These are phyloP conservation scores for Ips typographus DNA, from an alignment of 1,140 invertebrate genomes.

Conservation along the genomic window DNA sequence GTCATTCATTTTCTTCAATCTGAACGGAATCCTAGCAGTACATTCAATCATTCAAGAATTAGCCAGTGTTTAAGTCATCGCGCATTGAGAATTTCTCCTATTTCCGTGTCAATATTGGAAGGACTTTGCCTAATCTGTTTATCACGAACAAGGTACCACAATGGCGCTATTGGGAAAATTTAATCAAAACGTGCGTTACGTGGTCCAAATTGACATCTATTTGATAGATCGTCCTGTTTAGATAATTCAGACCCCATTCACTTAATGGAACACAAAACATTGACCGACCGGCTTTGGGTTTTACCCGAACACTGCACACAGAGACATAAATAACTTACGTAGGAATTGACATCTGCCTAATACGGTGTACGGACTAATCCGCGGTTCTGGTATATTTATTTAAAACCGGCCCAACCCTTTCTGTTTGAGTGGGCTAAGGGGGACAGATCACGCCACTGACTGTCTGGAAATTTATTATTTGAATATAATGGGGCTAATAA, in stretches of 20 bases:
- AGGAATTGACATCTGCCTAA: constrained; percentile 33
- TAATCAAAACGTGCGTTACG: constrained; percentile 12
- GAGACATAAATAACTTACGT: constrained; percentile 32
- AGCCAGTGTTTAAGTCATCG: no score
- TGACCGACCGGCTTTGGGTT: constrained; percentile 27
- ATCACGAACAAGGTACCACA: neutral
- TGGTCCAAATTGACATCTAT: constrained; percentile 2
- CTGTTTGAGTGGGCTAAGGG: constrained; percentile 17
- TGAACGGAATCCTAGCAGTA: no score
- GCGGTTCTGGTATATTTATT: constrained; percentile 25
- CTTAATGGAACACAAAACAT: constrained; percentile 26
- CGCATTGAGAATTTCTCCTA: no score
- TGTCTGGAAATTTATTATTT: constrained; percentile 17
- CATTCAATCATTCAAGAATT: no score
- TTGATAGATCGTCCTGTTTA: constrained; percentile 25
- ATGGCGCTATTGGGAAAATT: neutral
- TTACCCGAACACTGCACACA: constrained; percentile 14
- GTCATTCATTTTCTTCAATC: no score
- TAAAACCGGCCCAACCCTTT: constrained; percentile 27
- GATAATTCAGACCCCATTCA: constrained; percentile 20
- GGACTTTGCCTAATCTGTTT: neutral
- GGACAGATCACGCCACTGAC: constrained; percentile 14
- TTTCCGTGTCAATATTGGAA: no score
- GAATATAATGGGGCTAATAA: constrained; percentile 27
- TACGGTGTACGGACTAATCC: constrained; percentile 21